These are phyloP conservation scores for Neolamprologus cancellatus DNA, from an alignment of 2,113 vertebrate species.

Conservation along the genomic window DNA sequence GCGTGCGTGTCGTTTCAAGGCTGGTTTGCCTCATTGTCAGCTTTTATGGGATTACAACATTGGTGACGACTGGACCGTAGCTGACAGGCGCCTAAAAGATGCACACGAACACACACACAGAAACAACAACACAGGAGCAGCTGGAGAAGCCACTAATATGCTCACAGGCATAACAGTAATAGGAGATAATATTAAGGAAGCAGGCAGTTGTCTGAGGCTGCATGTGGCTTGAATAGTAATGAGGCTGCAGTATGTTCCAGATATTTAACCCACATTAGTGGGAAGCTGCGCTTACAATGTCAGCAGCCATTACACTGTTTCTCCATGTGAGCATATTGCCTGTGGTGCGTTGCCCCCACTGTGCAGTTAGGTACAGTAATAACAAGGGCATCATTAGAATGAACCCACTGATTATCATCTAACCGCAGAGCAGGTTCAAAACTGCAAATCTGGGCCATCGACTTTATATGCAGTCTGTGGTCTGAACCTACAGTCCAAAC, in stretches of 20 bases:
- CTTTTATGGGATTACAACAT: slow-evolving; percentile 36
- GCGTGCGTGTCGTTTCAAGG: neutral
- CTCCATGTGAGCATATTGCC: neutral
- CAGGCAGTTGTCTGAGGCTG: slow-evolving; percentile 14
- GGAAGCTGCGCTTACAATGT: neutral
- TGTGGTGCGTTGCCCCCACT: neutral
- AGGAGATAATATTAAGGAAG: neutral
- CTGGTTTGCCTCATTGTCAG: slow-evolving; percentile 32
- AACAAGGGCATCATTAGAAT: neutral
- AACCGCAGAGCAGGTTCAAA: neutral
- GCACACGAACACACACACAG: neutral
- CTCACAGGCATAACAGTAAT: neutral
- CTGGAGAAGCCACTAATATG: neutral
- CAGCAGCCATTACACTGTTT: neutral
- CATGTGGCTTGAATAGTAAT: slow-evolving; percentile 47
- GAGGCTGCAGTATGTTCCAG: slow-evolving; percentile 26
- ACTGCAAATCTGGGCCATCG: neutral
- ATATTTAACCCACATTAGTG: slow-evolving; percentile 34
- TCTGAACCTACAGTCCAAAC: neutral
- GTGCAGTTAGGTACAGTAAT: neutral
- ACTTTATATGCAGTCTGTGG: neutral
- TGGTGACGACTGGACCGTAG: neutral
- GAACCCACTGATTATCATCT: neutral
- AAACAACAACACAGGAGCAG: neutral
- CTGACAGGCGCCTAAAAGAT: neutral